Evolutionary conservation across 2,797 vertebrate species (phyloP).

Genomic region (Macroramphosus scolopax): DNA sequence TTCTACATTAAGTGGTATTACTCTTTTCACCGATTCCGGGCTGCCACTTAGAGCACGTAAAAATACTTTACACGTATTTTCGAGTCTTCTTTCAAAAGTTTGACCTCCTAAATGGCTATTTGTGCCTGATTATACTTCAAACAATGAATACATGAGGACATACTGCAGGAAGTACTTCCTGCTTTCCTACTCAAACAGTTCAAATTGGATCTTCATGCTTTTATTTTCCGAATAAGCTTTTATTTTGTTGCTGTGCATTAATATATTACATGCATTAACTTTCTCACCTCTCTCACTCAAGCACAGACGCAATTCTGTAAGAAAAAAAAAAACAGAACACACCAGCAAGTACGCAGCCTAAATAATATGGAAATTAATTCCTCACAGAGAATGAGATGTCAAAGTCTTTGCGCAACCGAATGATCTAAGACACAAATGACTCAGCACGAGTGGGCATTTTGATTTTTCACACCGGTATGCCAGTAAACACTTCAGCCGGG

Average conservation of each 20-base stretch:
- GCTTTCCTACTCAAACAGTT: too few relatives aligned
- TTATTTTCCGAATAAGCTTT: too few relatives aligned
- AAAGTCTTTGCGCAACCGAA: constrained; percentile 33
- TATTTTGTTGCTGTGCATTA: too few relatives aligned
- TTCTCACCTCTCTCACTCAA: too few relatives aligned
- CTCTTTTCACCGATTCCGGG: constrained; percentile 26
- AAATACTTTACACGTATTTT: constrained; percentile 16
- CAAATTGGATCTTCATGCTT: too few relatives aligned
- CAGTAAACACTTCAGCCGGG: constrained; percentile 48
- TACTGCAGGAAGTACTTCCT: too few relatives aligned
- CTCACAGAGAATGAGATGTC: constrained; percentile 47
- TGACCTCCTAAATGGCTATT: constrained; percentile 1
- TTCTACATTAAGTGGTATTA: constrained; percentile 36
- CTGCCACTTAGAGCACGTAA: constrained; percentile 10
- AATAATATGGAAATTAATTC: constrained; percentile 47
- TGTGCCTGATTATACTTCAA: constrained; percentile 10
- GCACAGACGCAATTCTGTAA: constrained; percentile 15
- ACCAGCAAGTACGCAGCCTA: constrained; percentile 11
- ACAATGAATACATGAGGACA: constrained; percentile 16
- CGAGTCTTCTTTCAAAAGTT: constrained; percentile 11
- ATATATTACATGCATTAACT: too few relatives aligned
- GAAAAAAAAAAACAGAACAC: constrained; percentile 8
- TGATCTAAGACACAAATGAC: constrained; percentile 60
- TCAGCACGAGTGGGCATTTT: constrained; percentile 56
- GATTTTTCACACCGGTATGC: constrained; percentile 53